These are phyloP conservation scores for Rhombomys opimus DNA, from an alignment of 2,113 vertebrate genomes.

Conservation along the genomic window DNA sequence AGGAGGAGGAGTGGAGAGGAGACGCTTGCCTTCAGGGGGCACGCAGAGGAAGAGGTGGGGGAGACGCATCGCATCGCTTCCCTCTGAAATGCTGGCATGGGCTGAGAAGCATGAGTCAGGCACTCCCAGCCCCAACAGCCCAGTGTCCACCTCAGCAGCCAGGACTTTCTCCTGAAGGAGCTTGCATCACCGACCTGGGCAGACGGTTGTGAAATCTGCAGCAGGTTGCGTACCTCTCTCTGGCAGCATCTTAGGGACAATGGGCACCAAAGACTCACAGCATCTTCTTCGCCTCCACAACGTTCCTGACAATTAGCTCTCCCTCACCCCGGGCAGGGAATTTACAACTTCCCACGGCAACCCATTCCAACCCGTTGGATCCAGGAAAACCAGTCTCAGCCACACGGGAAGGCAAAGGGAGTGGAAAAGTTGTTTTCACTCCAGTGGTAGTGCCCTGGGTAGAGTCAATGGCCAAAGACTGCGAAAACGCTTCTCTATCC, in stretches of 20 bases:
- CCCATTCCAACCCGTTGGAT: background rate
- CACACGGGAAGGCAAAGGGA: background rate
- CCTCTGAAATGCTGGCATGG: conserved; percentile 67
- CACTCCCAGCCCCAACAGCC: conserved; percentile 30
- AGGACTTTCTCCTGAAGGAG: conserved; percentile 42
- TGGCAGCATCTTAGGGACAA: conserved; percentile 61
- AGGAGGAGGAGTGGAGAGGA: conserved; percentile 4
- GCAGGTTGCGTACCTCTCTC: conserved; percentile 60
- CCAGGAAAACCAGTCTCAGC: background rate
- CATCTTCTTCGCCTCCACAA: conserved; percentile 60
- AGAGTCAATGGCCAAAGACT: background rate
- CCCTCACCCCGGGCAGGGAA: conserved; percentile 28
- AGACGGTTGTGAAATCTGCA: conserved; percentile 59
- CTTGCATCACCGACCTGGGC: conserved; percentile 66
- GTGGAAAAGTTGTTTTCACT: background rate
- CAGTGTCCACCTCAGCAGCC: conserved; percentile 43
- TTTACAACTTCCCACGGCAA: conserved; percentile 60
- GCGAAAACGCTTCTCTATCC: background rate
- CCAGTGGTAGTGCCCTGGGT: background rate
- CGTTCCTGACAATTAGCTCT: conserved; percentile 31
- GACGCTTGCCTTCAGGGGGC: conserved; percentile 50
- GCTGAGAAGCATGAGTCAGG: conserved; percentile 75
- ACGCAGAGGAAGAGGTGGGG: conserved; percentile 35
- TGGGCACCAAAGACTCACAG: conserved; percentile 51
- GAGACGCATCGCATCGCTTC: conserved; percentile 50